These are phyloP conservation scores for Melanophora roralis DNA, from an alignment of 2,888 invertebrate genomes.

Conservation along the genomic window DNA sequence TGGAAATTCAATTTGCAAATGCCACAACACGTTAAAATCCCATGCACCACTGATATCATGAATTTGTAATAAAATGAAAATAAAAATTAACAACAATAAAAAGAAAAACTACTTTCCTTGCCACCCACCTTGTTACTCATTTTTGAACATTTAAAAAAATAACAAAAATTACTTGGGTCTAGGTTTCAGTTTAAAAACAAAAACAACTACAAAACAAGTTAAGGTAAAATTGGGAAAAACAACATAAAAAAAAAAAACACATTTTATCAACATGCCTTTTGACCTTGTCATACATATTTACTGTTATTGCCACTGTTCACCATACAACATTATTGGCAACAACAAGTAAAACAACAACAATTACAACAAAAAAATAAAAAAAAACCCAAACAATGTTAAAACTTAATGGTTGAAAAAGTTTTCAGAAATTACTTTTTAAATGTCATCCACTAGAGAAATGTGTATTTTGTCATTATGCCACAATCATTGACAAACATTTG, in stretches of 20 bases:
- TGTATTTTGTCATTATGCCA: not conserved
- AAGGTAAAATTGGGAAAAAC: conserved; percentile 23
- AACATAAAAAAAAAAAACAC: conserved; percentile 2
- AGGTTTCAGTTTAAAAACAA: conserved; percentile 38
- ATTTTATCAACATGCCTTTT: conserved; percentile 49
- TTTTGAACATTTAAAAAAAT: conserved; percentile 52
- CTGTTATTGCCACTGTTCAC: not conserved
- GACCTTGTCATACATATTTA: conserved; percentile 59
- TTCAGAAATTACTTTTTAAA: conserved; percentile 30
- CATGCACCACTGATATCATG: conserved; percentile 50
- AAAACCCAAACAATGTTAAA: conserved; percentile 3
- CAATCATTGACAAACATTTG: not conserved
- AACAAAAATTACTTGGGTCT: conserved; percentile 45
- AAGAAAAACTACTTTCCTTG: not conserved
- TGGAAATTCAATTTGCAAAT: conserved; percentile 60
- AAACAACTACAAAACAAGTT: not conserved
- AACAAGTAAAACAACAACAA: conserved; percentile 18
- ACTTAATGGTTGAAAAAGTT: not conserved
- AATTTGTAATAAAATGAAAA: conserved; percentile 52
- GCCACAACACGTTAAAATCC: conserved; percentile 58
- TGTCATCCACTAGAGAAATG: conserved; percentile 32
- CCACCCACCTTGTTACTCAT: conserved; percentile 39
- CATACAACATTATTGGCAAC: conserved; percentile 13
- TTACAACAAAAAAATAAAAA: conserved; percentile 9
- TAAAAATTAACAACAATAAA: conserved; percentile 34